Evolutionary conservation across 2,888 invertebrate species (phyloP), one percentile per base, ranked within the genome.

Genomic region (Drosophila robusta): DNA sequence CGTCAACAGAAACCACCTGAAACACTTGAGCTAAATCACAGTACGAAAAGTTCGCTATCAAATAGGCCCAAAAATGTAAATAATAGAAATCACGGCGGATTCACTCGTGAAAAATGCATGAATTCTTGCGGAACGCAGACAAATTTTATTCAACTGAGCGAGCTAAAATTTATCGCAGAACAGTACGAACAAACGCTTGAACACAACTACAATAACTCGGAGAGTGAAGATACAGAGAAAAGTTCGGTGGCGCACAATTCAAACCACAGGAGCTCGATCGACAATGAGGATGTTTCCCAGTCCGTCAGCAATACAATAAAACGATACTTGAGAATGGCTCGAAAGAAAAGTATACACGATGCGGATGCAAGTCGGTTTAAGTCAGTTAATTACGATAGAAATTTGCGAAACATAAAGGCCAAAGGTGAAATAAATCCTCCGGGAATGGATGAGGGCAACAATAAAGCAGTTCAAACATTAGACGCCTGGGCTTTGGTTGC

Each of bases 251-350:
- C n/a, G 22, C 4, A 18, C 8, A 52, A 41, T 12, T 24, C 49
- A 9, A 57, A 51, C 32, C 93, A 95, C 7, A 94, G 96, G 46
- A 96, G 96, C 80, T 96, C 96, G 90, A 95, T 96, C 12, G 96
- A 96, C 89, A 95, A 96, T 90, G 96, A 96, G 86, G 97, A 97
- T 88, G 95, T 97, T 0, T 96, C 96, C 0, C 97, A 97, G 70
- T 97, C 97, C 0, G 97, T 97, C 26, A 96, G 96, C 89, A 96
- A 97, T 89, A 97, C 96, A 0, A 96, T 97, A 68, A 97, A 97
- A 91, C 93, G 97, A 9, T 97, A 97, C 91, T 92, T 97, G 51
- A 93, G 96, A 62, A 97, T 97, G 97, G 97, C 97, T 7, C 94
- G 97, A 36, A 97, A 97, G 90, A 97, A 97, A 89, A 96, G 96